Evolutionary conservation across 2,797 vertebrate genomes (phyloP).

Genomic region (Astyanax mexicanus): DNA sequence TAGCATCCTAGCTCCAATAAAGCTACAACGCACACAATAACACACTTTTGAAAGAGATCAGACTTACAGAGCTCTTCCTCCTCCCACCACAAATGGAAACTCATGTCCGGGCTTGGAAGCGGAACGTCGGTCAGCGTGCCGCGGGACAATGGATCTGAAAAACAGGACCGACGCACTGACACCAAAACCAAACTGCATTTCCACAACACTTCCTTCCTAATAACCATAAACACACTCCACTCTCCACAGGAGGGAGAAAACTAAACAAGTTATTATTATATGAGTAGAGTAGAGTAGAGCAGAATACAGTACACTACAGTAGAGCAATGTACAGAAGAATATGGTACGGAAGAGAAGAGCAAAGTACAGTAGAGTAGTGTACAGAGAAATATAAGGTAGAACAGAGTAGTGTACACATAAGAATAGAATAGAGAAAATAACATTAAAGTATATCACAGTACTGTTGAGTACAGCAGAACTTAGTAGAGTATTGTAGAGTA

Average conservation of each 20-base stretch:
- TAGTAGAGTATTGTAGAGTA: no score
- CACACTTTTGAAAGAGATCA: constrained; percentile 7
- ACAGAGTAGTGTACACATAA: no score
- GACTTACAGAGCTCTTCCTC: constrained; percentile 92
- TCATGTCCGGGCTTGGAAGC: constrained; percentile 90
- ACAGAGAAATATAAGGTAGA: no score
- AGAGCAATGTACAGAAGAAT: not conserved
- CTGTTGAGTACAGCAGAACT: no score
- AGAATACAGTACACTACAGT: not conserved
- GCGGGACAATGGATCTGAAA: constrained; percentile 70
- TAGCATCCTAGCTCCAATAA: no score
- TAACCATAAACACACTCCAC: not conserved
- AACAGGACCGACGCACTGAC: constrained; percentile 65
- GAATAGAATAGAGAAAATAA: no score
- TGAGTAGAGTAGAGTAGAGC: not conserved
- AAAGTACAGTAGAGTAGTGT: not conserved
- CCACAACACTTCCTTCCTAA: constrained; percentile 48
- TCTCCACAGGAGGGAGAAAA: no score
- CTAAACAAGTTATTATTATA: no score
- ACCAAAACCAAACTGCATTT: constrained; percentile 62
- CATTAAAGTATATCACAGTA: no score
- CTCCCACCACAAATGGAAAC: constrained; percentile 91
- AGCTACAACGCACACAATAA: not conserved
- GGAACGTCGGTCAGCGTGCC: constrained; percentile 73
- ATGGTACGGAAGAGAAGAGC: constrained; percentile 52